Percentiles rank a stretch among this genome's conserved stretches.
Conservation (phyloP, 2,113 vertebrate species). For the Seriola rivoliana region DNA sequence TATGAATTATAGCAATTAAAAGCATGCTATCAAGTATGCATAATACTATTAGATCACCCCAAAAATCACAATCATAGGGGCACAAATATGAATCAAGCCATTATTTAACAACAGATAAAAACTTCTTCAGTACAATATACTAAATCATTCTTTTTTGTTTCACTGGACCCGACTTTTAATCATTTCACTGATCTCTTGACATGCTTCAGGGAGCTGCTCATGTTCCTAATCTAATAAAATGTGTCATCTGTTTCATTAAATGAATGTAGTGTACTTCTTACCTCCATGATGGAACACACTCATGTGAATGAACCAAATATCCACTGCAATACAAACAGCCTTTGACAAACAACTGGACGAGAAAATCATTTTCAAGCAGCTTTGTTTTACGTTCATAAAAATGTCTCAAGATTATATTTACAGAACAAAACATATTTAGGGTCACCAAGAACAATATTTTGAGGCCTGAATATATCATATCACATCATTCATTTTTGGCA, state of each 20-base stretch:
- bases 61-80: not conserved
- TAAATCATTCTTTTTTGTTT: not conserved
- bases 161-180: not conserved
- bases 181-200: not conserved
- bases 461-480: slow-evolving; percentile 40
- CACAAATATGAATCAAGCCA: not conserved
- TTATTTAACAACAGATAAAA: not conserved
- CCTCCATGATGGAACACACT: not conserved
- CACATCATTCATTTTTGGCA: slow-evolving; percentile 64
- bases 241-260: not conserved
- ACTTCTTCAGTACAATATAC: not conserved
- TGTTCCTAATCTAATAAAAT: not conserved
- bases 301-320: not conserved
- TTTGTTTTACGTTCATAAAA: slow-evolving; percentile 77
- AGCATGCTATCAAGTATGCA: not conserved
- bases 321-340: not conserved
- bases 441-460: slow-evolving; percentile 65
- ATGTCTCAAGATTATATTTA: slow-evolving; percentile 80
- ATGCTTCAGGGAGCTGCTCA: not conserved
- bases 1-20: not conserved
- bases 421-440: slow-evolving; percentile 73
- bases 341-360: slow-evolving; percentile 23
- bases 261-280: not conserved
- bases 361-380: slow-evolving; percentile 49
- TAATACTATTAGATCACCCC: not conserved